phyloP scores from a whole-genome alignment of 2,888 invertebrate species.

The Lithosia quadra region DNA sequence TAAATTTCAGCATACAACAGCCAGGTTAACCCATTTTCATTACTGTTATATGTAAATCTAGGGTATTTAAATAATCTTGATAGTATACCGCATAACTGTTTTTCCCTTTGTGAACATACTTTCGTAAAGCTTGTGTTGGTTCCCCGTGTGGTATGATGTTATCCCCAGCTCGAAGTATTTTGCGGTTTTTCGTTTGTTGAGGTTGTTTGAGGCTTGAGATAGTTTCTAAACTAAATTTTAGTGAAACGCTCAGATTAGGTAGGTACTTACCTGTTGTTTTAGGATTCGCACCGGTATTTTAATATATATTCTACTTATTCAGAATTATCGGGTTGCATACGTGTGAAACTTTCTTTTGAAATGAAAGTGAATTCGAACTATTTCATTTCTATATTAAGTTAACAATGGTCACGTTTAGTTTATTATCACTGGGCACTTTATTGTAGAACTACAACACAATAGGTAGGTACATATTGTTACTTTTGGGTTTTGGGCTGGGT shows the following conservation, averaged over 20 bases:
- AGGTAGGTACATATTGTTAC: no score
- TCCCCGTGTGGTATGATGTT: conserved; percentile 7
- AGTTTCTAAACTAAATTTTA: background rate
- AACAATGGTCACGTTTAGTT: background rate
- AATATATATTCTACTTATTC: background rate
- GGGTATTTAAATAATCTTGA: conserved; percentile 10
- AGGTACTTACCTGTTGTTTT: background rate
- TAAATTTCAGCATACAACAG: background rate
- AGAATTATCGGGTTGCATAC: background rate
- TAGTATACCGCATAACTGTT: conserved; percentile 3
- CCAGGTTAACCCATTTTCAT: conserved; percentile 11
- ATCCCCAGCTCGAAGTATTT: conserved; percentile 8
- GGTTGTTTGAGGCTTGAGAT: background rate
- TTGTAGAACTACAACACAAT: no score
- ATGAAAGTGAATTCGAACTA: background rate
- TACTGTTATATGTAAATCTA: conserved; percentile 1
- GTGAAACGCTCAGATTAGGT: background rate
- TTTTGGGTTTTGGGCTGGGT: no score
- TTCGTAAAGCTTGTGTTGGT: conserved; percentile 13
- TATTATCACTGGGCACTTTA: background rate
- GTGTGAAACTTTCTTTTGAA: background rate
- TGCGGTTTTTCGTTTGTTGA: conserved; percentile 3
- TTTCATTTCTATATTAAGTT: background rate
- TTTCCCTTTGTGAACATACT: conserved; percentile 15
- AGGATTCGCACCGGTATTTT: background rate